Base-by-base conservation (phyloP, 2,113 vertebrate genomes). In the Lepisosteus oculatus region DNA sequence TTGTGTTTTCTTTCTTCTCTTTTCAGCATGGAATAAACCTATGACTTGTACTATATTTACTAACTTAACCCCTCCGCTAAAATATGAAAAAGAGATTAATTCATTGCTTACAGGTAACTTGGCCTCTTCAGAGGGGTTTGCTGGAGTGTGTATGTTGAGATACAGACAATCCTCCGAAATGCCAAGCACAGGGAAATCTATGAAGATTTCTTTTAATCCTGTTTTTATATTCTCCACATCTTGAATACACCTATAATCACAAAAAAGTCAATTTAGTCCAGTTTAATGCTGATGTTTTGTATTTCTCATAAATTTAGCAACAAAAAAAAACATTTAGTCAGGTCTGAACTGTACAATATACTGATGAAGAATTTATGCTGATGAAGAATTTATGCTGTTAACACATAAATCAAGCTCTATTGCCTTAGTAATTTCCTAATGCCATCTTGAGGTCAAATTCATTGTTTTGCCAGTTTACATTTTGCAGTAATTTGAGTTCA, bases 81-180 rank as follows among this genome's bases (percentile, higher is more conserved):
- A 43, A 41, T 64, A 47, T 9, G 1, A 74, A 67, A 74, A 6
- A 29, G 29, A 29, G 29, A 29, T 41, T 14, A 13, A 3, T 12
- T 67, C 13, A 44, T 12, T n/a, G 65, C 86, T 85, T 85, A 91
- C 90, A 72, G 91, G 91, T 14, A 92, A 79, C 62, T 87, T 89
- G 44, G 72, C 69, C 70, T 80, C 13, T n/a, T 55, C 70, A 57
- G 74, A 70, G 74, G 80, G 82, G 64, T 81, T 84, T 62, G 84
- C 83, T 55, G 91, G 87, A 15, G 83, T 84, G 78, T 86, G 90
- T 64, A 92, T 83, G 57, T 92, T 90, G 65, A 92, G 85, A 79
- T 91, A 92, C 70, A 92, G 84, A 45, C 91, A 92, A 79, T 92
- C 89, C 69, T 92, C 91, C 29, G 91, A 92, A 61, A 87, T 29